These are phyloP conservation scores for Agonopterix arenella DNA, from an alignment of 2,888 invertebrate species.

Conservation along the genomic window DNA sequence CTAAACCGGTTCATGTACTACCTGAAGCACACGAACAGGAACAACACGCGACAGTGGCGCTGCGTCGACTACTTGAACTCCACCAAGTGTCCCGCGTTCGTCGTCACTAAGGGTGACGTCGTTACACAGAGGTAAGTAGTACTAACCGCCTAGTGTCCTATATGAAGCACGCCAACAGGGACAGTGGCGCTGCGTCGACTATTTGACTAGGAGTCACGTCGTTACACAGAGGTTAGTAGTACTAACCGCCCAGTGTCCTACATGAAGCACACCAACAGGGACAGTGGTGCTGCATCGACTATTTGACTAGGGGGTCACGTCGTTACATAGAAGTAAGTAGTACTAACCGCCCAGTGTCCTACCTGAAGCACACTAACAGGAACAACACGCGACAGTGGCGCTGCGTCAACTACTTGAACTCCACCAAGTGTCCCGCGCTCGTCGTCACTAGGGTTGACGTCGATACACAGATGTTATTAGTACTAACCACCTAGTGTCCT, in stretches of 20 bases:
- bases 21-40: slow-evolving; percentile 41
- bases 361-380: slow-evolving; percentile 42
- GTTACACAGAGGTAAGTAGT: slow-evolving; percentile 46
- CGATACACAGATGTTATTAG: slow-evolving; percentile 47
- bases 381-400: slow-evolving; percentile 41
- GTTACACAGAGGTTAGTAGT: slow-evolving; percentile 45
- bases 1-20: slow-evolving; percentile 57
- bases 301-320: slow-evolving; percentile 48
- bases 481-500: slow-evolving; percentile 50
- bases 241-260: slow-evolving; percentile 53
- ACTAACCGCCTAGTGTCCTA: slow-evolving; percentile 53
- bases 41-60: slow-evolving; percentile 46
- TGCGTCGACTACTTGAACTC: slow-evolving; percentile 51
- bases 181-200: slow-evolving; percentile 64
- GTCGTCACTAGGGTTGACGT: slow-evolving; percentile 34
- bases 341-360: slow-evolving; percentile 51
- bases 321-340: slow-evolving; percentile 46
- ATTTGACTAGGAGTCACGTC: slow-evolving; percentile 38
- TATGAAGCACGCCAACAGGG: slow-evolving; percentile 41
- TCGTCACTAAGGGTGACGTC: slow-evolving; percentile 45
- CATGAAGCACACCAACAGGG: slow-evolving; percentile 41
- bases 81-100: slow-evolving; percentile 45
- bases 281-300: slow-evolving; percentile 64
- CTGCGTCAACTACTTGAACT: slow-evolving; percentile 51
- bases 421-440: slow-evolving; percentile 45